Conservation (phyloP, 2,888 invertebrate species). For the Ectobius pallidus region DNA sequence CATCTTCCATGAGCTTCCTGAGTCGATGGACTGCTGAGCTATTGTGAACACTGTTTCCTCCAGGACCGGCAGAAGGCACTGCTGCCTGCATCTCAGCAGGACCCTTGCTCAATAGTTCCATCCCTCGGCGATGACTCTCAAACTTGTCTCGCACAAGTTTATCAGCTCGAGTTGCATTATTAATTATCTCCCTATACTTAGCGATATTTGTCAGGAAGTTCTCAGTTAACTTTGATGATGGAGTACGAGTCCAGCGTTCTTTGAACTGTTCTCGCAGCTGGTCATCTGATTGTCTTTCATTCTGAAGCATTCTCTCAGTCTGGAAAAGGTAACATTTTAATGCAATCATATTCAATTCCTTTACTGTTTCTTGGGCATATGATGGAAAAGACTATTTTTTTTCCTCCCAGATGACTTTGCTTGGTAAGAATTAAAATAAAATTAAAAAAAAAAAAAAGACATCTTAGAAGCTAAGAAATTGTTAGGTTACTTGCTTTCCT, state of each 20-base stretch:
- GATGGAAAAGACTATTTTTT: too few species aligned
- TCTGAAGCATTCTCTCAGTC: constrained; percentile 82
- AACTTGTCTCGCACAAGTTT: constrained; percentile 86
- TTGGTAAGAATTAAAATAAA: too few species aligned
- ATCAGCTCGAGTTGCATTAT: constrained; percentile 81
- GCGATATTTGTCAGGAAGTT: constrained; percentile 86
- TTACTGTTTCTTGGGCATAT: too few species aligned
- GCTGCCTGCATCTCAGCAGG: constrained; percentile 53
- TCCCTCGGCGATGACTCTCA: constrained; percentile 74
- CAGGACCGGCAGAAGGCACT: constrained; percentile 59
- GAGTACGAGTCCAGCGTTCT: constrained; percentile 89
- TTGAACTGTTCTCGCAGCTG: constrained; percentile 89
- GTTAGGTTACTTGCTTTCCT: too few species aligned
- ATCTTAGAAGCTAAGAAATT: too few species aligned
- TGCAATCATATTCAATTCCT: too few species aligned
- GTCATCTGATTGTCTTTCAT: constrained; percentile 90
- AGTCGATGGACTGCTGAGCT: constrained; percentile 67
- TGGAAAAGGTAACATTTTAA: constrained; percentile 49
- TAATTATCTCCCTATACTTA: constrained; percentile 92
- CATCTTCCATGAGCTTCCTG: constrained; percentile 78
- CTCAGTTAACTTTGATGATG: constrained; percentile 86
- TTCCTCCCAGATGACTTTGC: too few species aligned
- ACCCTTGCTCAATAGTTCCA: constrained; percentile 76
- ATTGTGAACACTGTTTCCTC: constrained; percentile 55
- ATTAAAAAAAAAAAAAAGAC: too few species aligned